phyloP scores from a whole-genome alignment of 2,113 vertebrate genomes.

The Regulus satrapa region DNA sequence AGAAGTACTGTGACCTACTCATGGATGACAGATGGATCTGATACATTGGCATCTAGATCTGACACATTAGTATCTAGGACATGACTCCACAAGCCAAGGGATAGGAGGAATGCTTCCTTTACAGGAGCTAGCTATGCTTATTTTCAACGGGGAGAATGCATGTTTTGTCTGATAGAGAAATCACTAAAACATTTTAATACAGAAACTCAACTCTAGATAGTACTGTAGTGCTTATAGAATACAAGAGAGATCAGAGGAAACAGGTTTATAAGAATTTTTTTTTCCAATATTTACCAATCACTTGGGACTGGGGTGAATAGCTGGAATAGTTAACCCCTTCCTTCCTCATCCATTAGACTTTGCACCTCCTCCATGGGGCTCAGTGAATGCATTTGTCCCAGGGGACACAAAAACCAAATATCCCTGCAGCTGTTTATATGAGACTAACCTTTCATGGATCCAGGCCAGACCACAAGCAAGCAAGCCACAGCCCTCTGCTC shows the following conservation, averaged over 20 bases:
- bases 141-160: neutral
- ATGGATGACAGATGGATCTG: neutral
- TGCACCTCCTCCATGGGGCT: neutral
- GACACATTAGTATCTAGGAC: neutral
- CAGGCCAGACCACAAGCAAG: conserved; percentile 16
- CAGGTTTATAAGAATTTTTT: neutral
- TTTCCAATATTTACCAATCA: neutral
- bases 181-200: neutral
- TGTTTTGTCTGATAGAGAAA: neutral
- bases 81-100: neutral
- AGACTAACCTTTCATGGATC: neutral
- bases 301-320: neutral
- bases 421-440: neutral
- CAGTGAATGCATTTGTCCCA: neutral
- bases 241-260: neutral
- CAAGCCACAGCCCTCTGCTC: neutral
- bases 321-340: neutral
- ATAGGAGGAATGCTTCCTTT: neutral
- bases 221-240: neutral
- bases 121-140: neutral
- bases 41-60: neutral
- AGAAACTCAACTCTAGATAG: neutral
- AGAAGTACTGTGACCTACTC: neutral
- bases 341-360: neutral
- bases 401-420: neutral